A percentile compares a stretch with the other conserved stretches of the same genome.
Evolutionary conservation across 1,140 invertebrate species (phyloP).

Genomic region (Pinna nobilis): DNA sequence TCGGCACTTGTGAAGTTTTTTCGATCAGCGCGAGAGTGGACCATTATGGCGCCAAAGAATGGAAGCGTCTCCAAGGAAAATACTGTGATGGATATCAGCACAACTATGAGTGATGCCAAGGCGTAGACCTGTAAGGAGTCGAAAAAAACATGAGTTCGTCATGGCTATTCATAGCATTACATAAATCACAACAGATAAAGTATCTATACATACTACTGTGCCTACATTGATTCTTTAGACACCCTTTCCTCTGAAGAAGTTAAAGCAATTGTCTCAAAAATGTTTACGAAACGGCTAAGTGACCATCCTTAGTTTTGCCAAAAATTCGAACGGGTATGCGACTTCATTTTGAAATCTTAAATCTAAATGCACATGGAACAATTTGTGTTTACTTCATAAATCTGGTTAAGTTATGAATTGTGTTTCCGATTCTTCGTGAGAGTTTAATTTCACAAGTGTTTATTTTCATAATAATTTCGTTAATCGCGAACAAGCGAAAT

Average conservation of each 20-base stretch:
- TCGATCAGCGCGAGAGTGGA: slow-evolving; percentile 15
- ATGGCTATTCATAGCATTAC: neutral
- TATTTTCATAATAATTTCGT: too few species aligned
- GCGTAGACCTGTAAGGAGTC: slow-evolving; percentile 51
- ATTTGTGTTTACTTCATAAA: too few species aligned
- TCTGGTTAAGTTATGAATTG: too few species aligned
- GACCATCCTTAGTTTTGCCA: too few species aligned
- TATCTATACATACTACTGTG: neutral
- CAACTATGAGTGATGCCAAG: slow-evolving; percentile 41
- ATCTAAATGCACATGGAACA: too few species aligned
- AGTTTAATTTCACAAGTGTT: too few species aligned
- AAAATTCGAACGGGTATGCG: too few species aligned
- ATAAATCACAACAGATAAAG: neutral
- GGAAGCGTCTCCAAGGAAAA: slow-evolving; percentile 54
- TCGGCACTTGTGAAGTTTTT: slow-evolving; percentile 32
- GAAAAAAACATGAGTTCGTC: neutral
- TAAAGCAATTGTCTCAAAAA: neutral
- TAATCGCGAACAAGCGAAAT: too few species aligned
- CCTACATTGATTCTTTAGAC: neutral
- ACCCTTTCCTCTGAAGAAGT: neutral
- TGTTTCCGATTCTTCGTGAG: too few species aligned
- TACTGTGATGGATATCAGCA: slow-evolving; percentile 48
- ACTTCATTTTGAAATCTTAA: too few species aligned
- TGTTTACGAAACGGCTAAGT: too few species aligned
- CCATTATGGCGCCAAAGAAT: slow-evolving; percentile 29